These are phyloP conservation scores for Oncorhynchus keta DNA, from an alignment of 2,113 vertebrate species.

Conservation along the genomic window DNA sequence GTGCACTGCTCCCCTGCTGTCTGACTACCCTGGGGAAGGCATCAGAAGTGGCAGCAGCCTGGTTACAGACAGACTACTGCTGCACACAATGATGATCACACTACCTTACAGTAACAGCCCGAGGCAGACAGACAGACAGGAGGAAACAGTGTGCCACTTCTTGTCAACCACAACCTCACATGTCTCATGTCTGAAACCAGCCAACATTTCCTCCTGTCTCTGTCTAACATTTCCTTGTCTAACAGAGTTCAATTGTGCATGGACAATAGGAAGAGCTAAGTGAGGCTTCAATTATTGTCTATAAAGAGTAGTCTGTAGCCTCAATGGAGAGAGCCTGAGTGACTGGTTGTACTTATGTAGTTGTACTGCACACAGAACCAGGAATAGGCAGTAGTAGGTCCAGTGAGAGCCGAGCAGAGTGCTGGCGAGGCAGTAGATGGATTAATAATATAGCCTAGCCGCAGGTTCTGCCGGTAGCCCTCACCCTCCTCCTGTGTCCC, in stretches of 20 bases:
- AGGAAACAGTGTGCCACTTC: conserved; percentile 47
- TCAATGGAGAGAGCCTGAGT: too few relatives aligned
- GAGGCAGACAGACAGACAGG: conserved; percentile 54
- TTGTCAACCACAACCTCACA: conserved; percentile 56
- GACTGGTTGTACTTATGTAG: too few relatives aligned
- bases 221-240: conserved; percentile 2
- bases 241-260: conserved; percentile 16
- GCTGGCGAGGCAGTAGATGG: conserved; percentile 26
- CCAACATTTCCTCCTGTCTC: conserved; percentile 37
- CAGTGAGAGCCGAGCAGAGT: conserved; percentile 1
- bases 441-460: conserved; percentile 49
- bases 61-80: conserved; percentile 55
- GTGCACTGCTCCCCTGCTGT: not conserved
- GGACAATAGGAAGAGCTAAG: conserved; percentile 45
- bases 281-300: not conserved
- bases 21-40: conserved; percentile 34
- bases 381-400: not conserved
- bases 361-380: not conserved
- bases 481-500: not conserved
- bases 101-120: conserved; percentile 49
- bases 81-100: conserved; percentile 44
- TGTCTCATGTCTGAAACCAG: conserved; percentile 61
- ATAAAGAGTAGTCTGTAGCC: not conserved
- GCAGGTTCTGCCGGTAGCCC: conserved; percentile 7
- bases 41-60: conserved; percentile 46